Conservation (phyloP, 2,797 vertebrate species). For the Hippocampus kuda region DNA sequence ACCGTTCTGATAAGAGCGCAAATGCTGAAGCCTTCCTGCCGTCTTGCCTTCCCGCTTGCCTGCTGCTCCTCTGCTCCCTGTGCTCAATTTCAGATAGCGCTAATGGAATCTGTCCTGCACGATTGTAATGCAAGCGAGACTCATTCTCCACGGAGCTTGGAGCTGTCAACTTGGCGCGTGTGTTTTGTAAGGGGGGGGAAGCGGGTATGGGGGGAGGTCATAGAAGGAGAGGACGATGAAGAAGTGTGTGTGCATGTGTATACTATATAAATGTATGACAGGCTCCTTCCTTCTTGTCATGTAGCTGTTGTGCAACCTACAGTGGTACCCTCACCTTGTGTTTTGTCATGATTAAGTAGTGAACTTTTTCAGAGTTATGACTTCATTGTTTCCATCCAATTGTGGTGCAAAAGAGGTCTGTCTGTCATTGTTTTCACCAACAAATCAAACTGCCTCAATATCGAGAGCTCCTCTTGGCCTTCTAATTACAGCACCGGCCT, state of each 20-base stretch:
- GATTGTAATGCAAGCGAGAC: conserved; percentile 97
- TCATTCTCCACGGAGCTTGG: conserved; percentile 99
- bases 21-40: conserved; percentile 49
- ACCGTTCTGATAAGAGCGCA: conserved; percentile 79
- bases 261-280: not conserved
- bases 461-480: no score
- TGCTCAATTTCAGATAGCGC: conserved; percentile 97
- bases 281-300: conserved; percentile 43
- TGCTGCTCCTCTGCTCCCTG: conserved; percentile 74
- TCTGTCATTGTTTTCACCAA: no score
- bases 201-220: not conserved
- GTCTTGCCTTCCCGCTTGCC: conserved; percentile 21
- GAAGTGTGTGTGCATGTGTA: conserved; percentile 20
- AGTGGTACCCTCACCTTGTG: not conserved
- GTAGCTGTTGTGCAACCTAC: conserved; percentile 5
- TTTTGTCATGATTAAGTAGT: not conserved
- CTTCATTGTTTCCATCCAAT: no score
- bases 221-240: conserved; percentile 24
- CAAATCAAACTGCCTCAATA: no score
- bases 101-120: conserved; percentile 99
- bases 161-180: conserved; percentile 80
- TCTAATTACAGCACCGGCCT: no score
- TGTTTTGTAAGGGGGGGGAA: not conserved
- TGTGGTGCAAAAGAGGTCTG: no score
- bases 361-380: not conserved